Base-by-base conservation (phyloP, 1,140 invertebrate genomes). In the Hycleus cichorii region DNA sequence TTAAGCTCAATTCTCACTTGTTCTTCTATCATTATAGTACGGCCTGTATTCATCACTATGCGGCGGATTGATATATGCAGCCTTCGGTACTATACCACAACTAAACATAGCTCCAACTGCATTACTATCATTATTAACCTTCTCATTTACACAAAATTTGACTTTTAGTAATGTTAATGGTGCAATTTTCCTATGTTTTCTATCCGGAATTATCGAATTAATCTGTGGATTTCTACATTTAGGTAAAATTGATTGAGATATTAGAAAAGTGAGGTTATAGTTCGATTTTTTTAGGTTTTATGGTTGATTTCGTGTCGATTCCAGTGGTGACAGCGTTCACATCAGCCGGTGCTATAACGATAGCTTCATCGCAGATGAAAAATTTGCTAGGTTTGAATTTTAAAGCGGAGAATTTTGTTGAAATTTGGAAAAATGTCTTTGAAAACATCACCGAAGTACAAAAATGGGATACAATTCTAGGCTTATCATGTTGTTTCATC, bases 271-370 rank as follows among this genome's bases (percentile, higher is more conserved):
- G 39, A 27, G 48, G 6, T 32, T 49, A 8, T 26, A 48, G 32
- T 24, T 44, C 32, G 2, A n/a, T 18, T 42, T 42, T 42, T 42
- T 38, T 25, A 90, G 89, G 91, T 54, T 92, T 93, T 69, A 74
- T 94, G 4, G 86, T 93, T 8, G 88, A 93, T 64, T 92, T 91
- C 69, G 89, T 94, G 12, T 93, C 90, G 1, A 75, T 84, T 42
- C 87, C 91, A 10, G 91, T 93, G 1, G 89, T 92, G 27, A 86
- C 84, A 50, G 90, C 90, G 2, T 94, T 94, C 67, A 93, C 90
- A 8, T 90, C 90, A 4, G 91, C 91, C 0, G 89, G 90, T 0
- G 89, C 91, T 9, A 74, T 94, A 2, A 91, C 88, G 0, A 92
- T 94, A 55, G 88, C 86, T 1, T 83, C 85, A 25, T 85, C 88